Evolutionary conservation across 2,888 invertebrate species (phyloP).

Genomic region (Artemia sinica): DNA sequence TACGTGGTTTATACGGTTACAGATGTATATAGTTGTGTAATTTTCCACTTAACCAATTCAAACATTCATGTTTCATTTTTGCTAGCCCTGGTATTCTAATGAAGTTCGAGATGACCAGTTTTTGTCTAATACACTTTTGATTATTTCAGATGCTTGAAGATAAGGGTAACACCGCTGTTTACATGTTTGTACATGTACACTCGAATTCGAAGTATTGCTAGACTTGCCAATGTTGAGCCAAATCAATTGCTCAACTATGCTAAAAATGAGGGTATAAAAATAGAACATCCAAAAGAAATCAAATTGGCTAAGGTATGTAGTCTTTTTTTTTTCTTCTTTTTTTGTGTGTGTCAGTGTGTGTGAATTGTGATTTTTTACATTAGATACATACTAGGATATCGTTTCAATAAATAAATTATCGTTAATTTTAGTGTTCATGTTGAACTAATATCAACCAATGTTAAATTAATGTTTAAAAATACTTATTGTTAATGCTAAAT

Average conservation of each 20-base stretch:
- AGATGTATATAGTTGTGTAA: constrained; percentile 21
- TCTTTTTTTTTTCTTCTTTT: too few species aligned
- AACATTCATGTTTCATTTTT: background rate
- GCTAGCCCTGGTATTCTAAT: too few species aligned
- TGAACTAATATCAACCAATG: too few species aligned
- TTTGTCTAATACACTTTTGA: background rate
- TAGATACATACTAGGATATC: too few species aligned
- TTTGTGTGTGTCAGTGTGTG: too few species aligned
- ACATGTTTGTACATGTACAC: constrained; percentile 85
- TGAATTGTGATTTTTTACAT: too few species aligned
- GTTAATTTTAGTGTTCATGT: too few species aligned
- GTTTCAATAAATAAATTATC: too few species aligned
- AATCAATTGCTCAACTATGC: constrained; percentile 45
- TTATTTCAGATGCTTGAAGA: constrained; percentile 73
- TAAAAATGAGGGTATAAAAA: constrained; percentile 41
- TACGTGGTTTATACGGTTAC: constrained; percentile 7
- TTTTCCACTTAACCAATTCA: constrained; percentile 12
- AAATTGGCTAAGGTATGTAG: constrained; percentile 58
- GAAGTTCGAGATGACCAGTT: too few species aligned
- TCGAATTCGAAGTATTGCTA: constrained; percentile 73
- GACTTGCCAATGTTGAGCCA: constrained; percentile 50
- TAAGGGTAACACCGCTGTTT: constrained; percentile 95
- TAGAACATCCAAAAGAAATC: constrained; percentile 83
- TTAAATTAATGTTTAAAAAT: too few species aligned
- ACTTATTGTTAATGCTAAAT: too few species aligned